These are phyloP conservation scores for Zootoca vivipara DNA, from an alignment of 2,113 vertebrate species.

Conservation along the genomic window DNA sequence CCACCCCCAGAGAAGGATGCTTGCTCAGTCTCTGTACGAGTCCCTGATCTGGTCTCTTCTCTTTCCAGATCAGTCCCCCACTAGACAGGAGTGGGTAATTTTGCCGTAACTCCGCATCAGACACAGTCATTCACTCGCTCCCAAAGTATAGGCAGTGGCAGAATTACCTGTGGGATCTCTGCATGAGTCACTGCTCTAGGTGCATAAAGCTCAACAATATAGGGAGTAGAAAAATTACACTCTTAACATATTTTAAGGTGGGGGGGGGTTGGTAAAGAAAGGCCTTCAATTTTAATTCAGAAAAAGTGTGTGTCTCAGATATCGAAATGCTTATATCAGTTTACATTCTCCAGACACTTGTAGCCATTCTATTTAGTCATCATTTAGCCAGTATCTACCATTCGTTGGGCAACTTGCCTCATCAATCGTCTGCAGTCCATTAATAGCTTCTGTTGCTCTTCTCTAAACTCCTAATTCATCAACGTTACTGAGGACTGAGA, in stretches of 20 bases:
- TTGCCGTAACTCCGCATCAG: neutral
- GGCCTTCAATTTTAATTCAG: neutral
- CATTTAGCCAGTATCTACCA: slow-evolving; percentile 13
- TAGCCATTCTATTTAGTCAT: slow-evolving; percentile 27
- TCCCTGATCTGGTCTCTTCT: neutral
- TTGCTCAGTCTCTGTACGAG: neutral
- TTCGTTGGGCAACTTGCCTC: neutral
- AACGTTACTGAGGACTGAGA: slow-evolving; percentile 10
- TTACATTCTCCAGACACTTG: slow-evolving; percentile 5
- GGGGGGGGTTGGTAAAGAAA: neutral
- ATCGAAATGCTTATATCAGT: neutral
- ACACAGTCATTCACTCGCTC: neutral
- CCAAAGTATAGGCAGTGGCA: neutral
- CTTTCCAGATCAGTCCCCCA: neutral
- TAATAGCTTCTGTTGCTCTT: slow-evolving; percentile 43
- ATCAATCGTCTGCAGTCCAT: slow-evolving; percentile 24
- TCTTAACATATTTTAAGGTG: neutral
- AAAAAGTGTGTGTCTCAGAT: neutral
- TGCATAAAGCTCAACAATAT: neutral
- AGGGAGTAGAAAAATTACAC: neutral
- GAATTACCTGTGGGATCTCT: neutral
- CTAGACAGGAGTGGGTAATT: neutral
- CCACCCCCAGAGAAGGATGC: neutral
- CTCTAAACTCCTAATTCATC: slow-evolving; percentile 35
- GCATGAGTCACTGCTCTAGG: neutral